phyloP scores from a whole-genome alignment of 2,113 vertebrate species.

The Sorex fumeus region DNA sequence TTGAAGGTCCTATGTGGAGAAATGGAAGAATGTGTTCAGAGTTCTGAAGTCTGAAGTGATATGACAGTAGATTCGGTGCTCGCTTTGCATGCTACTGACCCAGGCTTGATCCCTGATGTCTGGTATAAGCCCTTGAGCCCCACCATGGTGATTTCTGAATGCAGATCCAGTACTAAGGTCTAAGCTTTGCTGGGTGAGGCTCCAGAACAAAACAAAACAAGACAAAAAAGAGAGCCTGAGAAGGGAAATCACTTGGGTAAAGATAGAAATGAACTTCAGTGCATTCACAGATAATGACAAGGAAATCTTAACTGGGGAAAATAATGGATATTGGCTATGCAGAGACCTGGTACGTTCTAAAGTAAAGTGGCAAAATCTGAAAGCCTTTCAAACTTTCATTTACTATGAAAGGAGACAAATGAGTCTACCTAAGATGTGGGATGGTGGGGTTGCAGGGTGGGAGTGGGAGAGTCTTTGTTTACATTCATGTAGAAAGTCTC shows the following conservation, averaged over 20 bases:
- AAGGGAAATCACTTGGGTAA: background rate
- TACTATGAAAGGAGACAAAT: background rate
- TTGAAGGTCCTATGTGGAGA: background rate
- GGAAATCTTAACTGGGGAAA: background rate
- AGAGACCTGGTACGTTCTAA: background rate
- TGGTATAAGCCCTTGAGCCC: too few relatives aligned
- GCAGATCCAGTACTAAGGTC: too few relatives aligned
- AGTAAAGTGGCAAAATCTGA: background rate
- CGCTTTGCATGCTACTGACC: too few relatives aligned
- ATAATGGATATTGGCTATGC: too few relatives aligned
- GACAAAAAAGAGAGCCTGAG: background rate
- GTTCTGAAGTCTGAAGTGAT: too few relatives aligned
- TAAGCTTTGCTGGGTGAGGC: too few relatives aligned
- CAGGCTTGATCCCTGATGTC: too few relatives aligned
- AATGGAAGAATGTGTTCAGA: background rate
- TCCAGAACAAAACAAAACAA: too few relatives aligned
- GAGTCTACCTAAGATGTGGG: background rate
- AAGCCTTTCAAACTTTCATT: background rate
- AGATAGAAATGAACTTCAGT: background rate
- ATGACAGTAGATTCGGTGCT: too few relatives aligned
- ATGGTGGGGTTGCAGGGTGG: too few relatives aligned
- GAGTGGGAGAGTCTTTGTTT: background rate
- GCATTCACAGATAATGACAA: background rate
- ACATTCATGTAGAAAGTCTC: background rate
- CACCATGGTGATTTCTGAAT: too few relatives aligned